These are phyloP conservation scores for Anthophora plumipes DNA, from an alignment of 2,888 invertebrate genomes.

Conservation along the genomic window DNA sequence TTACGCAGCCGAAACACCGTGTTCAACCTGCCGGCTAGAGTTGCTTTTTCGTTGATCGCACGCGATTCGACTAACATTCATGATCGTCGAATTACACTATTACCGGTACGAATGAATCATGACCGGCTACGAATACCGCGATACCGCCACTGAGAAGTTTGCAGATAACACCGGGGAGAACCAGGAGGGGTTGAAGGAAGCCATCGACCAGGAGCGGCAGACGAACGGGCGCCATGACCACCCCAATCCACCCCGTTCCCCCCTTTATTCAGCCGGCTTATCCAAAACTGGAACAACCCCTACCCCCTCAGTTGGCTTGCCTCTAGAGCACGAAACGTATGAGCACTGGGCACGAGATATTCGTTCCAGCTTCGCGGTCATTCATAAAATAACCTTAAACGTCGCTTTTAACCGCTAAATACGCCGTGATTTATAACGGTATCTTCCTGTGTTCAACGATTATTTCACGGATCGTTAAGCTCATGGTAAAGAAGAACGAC, in stretches of 20 bases:
- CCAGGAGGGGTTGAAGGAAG: slow-evolving; percentile 58
- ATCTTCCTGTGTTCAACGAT: slow-evolving; percentile 13
- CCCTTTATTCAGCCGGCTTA: slow-evolving; percentile 55
- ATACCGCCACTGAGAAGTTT: slow-evolving; percentile 75
- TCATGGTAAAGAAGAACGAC: background rate
- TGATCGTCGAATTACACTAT: slow-evolving; percentile 60
- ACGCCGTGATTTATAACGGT: slow-evolving; percentile 62
- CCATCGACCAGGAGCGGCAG: slow-evolving; percentile 77
- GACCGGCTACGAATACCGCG: slow-evolving; percentile 69
- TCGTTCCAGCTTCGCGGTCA: slow-evolving; percentile 62
- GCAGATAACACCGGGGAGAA: slow-evolving; percentile 58
- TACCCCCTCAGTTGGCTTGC: slow-evolving; percentile 11
- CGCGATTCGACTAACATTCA: slow-evolving; percentile 62
- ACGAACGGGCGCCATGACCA: slow-evolving; percentile 76
- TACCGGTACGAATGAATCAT: slow-evolving; percentile 64
- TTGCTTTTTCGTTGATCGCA: slow-evolving; percentile 54
- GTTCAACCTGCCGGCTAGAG: background rate
- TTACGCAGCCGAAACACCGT: slow-evolving; percentile 46
- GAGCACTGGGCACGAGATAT: slow-evolving; percentile 68
- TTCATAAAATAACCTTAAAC: slow-evolving; percentile 73
- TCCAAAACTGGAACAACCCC: slow-evolving; percentile 71
- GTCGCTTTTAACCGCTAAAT: slow-evolving; percentile 64
- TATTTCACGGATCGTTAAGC: slow-evolving; percentile 53
- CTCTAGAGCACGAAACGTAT: slow-evolving; percentile 62
- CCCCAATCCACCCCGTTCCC: slow-evolving; percentile 23